phyloP scores from a whole-genome alignment of 2,797 vertebrate genomes.

The Pitangus sulphuratus region DNA sequence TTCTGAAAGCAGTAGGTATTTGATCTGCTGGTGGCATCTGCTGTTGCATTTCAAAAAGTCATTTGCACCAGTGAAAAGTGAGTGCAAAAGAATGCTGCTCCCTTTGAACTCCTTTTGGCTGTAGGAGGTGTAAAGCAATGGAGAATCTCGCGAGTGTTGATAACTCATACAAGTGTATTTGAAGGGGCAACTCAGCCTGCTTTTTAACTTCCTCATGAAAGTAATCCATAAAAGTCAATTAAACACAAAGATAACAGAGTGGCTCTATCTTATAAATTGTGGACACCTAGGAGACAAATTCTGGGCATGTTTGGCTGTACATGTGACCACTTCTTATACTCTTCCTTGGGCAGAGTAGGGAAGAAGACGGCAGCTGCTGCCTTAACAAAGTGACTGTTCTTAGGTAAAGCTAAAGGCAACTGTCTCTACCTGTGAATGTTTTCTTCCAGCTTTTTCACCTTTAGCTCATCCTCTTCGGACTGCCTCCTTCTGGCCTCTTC shows the following conservation, averaged over 20 bases:
- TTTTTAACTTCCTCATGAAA: neutral
- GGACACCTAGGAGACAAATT: neutral
- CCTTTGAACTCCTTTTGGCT: neutral
- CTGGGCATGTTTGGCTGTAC: neutral
- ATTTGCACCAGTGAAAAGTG: neutral
- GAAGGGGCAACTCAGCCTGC: neutral
- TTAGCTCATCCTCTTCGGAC: conserved; percentile 91
- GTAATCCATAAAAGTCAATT: neutral
- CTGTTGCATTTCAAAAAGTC: neutral
- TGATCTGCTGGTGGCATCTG: neutral
- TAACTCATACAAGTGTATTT: neutral
- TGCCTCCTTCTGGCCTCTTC: conserved; percentile 87
- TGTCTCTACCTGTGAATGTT: conserved; percentile 87
- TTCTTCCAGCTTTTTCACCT: conserved; percentile 89
- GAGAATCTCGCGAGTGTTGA: conserved; percentile 8
- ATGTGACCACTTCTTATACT: neutral
- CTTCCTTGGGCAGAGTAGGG: too few relatives aligned
- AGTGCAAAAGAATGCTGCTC: neutral
- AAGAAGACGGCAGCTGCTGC: too few relatives aligned
- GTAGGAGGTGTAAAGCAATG: conserved; percentile 50
- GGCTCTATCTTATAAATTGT: neutral
- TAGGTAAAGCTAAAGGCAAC: neutral
- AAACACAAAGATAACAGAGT: neutral
- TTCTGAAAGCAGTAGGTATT: neutral
- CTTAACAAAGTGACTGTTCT: neutral